Evolutionary conservation across 2,888 invertebrate species (phyloP).

Genomic region (Drosophila paranaensis): DNA sequence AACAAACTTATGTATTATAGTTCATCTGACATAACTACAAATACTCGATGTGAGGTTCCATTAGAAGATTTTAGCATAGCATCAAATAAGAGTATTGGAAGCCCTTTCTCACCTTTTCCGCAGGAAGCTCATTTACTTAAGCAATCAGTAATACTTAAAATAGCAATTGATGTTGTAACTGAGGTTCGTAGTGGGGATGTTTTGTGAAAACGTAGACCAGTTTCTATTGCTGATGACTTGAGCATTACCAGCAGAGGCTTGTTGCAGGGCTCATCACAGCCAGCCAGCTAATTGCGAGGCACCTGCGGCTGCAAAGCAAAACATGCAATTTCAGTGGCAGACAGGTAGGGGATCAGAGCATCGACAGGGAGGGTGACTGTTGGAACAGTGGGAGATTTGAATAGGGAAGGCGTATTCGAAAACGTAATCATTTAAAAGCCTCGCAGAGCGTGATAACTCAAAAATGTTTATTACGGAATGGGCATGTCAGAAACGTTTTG

Average conservation of each 20-base stretch:
- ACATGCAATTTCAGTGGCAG: conserved; percentile 24
- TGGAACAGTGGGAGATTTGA: conserved; percentile 1
- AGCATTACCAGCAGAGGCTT: conserved; percentile 18
- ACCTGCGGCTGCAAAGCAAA: background rate
- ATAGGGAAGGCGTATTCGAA: conserved; percentile 25
- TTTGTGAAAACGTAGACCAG: background rate
- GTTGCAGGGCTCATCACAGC: conserved; percentile 29
- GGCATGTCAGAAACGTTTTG: conserved; percentile 58
- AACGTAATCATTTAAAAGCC: conserved; percentile 53
- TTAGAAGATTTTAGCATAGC: no score
- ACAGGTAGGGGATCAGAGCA: conserved; percentile 25
- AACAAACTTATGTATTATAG: no score
- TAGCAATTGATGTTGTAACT: background rate
- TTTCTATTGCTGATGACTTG: no score
- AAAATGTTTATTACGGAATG: conserved; percentile 49
- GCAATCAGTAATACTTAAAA: no score
- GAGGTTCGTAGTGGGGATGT: background rate
- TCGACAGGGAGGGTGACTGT: background rate
- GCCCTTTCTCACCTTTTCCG: no score
- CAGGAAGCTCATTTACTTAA: no score
- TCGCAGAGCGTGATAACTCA: conserved; percentile 60
- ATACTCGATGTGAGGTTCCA: no score
- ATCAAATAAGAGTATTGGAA: no score
- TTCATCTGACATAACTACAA: no score
- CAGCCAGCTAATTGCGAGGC: conserved; percentile 15